Evolutionary conservation across 2,113 vertebrate species (phyloP).

Genomic region (Vicugna pacos): DNA sequence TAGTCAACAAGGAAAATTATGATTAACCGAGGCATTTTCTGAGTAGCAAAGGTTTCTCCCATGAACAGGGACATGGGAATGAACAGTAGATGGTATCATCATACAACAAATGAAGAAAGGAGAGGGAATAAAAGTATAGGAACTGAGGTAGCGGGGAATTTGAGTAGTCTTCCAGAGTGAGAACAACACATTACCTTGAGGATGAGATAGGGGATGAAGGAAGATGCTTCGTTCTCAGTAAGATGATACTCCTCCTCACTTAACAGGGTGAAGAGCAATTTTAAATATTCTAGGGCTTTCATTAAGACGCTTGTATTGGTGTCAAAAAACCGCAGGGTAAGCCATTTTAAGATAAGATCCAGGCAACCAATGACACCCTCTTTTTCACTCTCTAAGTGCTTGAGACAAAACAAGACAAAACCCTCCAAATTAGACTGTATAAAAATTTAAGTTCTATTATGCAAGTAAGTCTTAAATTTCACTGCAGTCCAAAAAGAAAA

Average conservation of each 20-base stretch:
- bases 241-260: slow-evolving; percentile 95
- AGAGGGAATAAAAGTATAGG: neutral
- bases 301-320: slow-evolving; percentile 98
- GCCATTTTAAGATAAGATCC: slow-evolving; percentile 98
- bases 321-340: slow-evolving; percentile 98
- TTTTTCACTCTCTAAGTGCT: slow-evolving; percentile 96
- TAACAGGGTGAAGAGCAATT: slow-evolving; percentile 94
- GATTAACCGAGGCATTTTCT: slow-evolving; percentile 17
- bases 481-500: slow-evolving; percentile 20
- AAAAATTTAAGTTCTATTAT: slow-evolving; percentile 36
- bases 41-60: neutral
- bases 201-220: slow-evolving; percentile 97
- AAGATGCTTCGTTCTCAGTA: slow-evolving; percentile 96
- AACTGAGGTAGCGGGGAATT: neutral
- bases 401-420: slow-evolving; percentile 60
- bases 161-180: neutral
- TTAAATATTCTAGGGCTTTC: slow-evolving; percentile 98
- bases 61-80: neutral
- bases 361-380: slow-evolving; percentile 96
- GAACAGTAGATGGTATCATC: neutral
- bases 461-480: slow-evolving; percentile 24
- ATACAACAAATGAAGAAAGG: neutral
- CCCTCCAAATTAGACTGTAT: slow-evolving; percentile 36
- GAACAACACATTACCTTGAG: slow-evolving; percentile 90
- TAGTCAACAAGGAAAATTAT: slow-evolving; percentile 71